phyloP scores from a whole-genome alignment of 2,113 vertebrate species.

The Tragelaphus imberbis region DNA sequence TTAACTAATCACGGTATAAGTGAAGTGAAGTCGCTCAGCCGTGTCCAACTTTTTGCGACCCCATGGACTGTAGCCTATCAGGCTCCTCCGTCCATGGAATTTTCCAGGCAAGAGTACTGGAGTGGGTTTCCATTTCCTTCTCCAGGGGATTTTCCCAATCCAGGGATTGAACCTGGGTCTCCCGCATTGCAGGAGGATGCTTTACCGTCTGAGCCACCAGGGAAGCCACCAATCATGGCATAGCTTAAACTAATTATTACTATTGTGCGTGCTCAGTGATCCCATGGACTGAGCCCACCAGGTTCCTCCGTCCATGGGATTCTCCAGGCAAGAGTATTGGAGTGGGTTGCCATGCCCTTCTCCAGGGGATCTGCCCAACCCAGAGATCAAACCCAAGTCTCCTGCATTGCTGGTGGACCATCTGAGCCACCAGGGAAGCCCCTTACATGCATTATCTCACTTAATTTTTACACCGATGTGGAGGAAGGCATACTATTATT shows the following conservation, averaged over 20 bases:
- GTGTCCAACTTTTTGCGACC: not conserved
- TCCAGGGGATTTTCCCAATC: not conserved
- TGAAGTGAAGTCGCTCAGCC: not conserved
- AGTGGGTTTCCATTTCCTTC: not conserved
- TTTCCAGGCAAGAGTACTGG: not conserved
- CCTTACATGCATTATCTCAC: not conserved
- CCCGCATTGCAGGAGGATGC: not conserved
- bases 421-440: not conserved
- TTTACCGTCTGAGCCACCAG: not conserved
- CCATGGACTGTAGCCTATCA: not conserved
- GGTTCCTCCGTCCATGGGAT: not conserved
- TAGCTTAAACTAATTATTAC: not conserved
- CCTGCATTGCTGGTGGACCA: not conserved
- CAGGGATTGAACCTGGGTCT: not conserved
- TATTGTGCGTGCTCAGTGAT: not conserved
- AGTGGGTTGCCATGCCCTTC: not conserved
- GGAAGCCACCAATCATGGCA: not conserved
- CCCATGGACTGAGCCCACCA: not conserved
- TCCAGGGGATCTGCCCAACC: not conserved
- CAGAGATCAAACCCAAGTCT: not conserved
- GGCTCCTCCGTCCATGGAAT: not conserved
- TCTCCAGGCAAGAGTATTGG: not conserved
- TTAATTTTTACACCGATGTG: not conserved
- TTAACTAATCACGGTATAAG: not conserved
- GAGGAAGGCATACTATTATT: not conserved